These are phyloP conservation scores for Chymomyza procnemis DNA, from an alignment of 2,888 invertebrate species.

Conservation along the genomic window DNA sequence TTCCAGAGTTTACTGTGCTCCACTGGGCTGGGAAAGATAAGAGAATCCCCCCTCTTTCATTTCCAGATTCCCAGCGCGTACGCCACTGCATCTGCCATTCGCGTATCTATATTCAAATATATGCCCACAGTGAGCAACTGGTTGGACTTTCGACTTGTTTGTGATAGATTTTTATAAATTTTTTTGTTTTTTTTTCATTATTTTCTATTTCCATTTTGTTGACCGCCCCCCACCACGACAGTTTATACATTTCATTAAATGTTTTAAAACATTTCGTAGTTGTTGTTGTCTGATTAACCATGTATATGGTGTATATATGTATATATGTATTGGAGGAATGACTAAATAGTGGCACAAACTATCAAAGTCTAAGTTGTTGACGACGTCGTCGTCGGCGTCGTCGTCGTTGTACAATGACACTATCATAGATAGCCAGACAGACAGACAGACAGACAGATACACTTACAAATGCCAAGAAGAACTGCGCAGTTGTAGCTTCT, in stretches of 20 bases:
- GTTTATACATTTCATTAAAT: neutral
- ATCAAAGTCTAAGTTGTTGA: slow-evolving; percentile 31
- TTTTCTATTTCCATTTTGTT: neutral
- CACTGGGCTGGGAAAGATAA: too few species aligned
- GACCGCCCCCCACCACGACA: too few species aligned
- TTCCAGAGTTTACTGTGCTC: too few species aligned
- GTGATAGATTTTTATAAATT: slow-evolving; percentile 24
- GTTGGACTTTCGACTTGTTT: slow-evolving; percentile 69
- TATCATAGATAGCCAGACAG: neutral
- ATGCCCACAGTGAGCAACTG: neutral
- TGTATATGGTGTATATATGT: neutral
- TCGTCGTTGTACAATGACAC: too few species aligned
- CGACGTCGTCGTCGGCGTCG: too few species aligned
- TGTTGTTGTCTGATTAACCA: neutral
- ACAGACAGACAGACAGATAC: neutral
- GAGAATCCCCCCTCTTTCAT: too few species aligned
- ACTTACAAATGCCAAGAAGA: neutral
- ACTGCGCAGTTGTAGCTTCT: neutral
- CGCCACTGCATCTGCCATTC: neutral
- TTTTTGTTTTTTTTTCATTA: neutral
- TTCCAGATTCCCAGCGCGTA: too few species aligned
- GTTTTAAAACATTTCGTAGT: neutral
- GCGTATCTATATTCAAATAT: neutral
- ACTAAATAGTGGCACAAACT: slow-evolving; percentile 33
- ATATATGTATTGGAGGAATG: slow-evolving; percentile 8